Evolutionary conservation across 1,140 invertebrate species (phyloP).

Genomic region (Radopholus similis): DNA sequence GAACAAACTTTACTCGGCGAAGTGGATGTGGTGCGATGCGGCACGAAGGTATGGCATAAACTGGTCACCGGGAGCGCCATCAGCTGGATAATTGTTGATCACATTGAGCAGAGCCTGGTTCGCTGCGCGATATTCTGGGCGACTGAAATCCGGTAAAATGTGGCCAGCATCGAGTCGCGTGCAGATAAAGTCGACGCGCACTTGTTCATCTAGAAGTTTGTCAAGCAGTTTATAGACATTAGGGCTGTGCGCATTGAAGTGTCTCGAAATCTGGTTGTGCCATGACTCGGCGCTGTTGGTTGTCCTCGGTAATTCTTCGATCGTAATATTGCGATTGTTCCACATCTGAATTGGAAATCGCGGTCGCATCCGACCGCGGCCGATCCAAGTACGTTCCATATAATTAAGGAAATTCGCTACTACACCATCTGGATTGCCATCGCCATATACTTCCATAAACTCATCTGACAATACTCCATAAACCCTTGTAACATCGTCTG

Average conservation of each 20-base stretch:
- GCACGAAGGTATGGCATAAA: too few species aligned
- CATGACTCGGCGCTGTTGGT: not conserved
- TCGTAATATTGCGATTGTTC: not conserved
- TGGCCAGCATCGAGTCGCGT: not conserved
- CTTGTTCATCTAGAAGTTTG: conserved; percentile 1
- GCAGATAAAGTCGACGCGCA: not conserved
- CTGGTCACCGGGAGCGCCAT: too few species aligned
- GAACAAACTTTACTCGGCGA: too few species aligned
- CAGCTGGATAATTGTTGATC: too few species aligned
- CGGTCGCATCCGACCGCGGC: not conserved
- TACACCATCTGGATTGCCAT: not conserved
- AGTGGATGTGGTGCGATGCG: too few species aligned
- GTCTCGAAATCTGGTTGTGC: not conserved
- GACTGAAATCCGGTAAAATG: not conserved
- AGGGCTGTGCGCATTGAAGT: not conserved
- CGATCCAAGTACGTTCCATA: conserved; percentile 4
- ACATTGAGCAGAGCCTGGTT: not conserved
- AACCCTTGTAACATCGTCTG: too few species aligned
- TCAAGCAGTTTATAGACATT: conserved; percentile 1
- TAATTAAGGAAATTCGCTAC: not conserved
- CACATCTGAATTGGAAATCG: not conserved
- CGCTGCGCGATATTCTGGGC: not conserved
- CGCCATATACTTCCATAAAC: not conserved
- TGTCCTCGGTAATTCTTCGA: not conserved
- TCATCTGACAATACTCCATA: too few species aligned